A percentile compares a stretch with the other conserved stretches of the same genome.
These are phyloP conservation scores for Drosophila merina DNA, from an alignment of 2,888 invertebrate species.

Conservation along the genomic window DNA sequence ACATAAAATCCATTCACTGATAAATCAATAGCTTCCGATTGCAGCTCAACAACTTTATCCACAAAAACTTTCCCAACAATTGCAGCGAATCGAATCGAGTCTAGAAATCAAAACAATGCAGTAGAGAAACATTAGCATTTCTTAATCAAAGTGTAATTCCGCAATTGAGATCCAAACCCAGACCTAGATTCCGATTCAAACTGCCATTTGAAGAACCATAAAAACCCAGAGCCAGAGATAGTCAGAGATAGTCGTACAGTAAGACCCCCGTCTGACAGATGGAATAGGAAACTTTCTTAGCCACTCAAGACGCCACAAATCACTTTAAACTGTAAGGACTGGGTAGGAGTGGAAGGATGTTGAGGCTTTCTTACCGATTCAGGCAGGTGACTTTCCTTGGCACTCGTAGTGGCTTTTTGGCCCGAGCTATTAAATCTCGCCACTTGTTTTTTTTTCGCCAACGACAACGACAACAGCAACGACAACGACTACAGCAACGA, in stretches of 20 bases:
- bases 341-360: neutral
- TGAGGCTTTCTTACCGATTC: conserved; percentile 18
- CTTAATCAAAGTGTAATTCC: conserved; percentile 66
- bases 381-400: conserved; percentile 45
- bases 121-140: conserved; percentile 40
- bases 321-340: conserved; percentile 74
- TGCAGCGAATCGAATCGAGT: conserved; percentile 25
- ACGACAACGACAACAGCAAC: conserved; percentile 9
- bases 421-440: conserved; percentile 73
- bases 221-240: conserved; percentile 66
- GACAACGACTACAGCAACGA: neutral
- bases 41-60: conserved; percentile 14
- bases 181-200: conserved; percentile 19
- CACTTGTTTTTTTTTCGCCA: conserved; percentile 53
- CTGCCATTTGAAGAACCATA: conserved; percentile 69
- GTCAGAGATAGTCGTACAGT: conserved; percentile 50
- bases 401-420: conserved; percentile 67
- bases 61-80: conserved; percentile 21
- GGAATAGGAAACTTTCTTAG: conserved; percentile 61
- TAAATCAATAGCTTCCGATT: conserved; percentile 20
- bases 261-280: conserved; percentile 18
- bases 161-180: conserved; percentile 21
- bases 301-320: conserved; percentile 73
- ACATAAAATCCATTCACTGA: conserved; percentile 7
- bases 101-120: conserved; percentile 25